A percentile compares a stretch with the other conserved stretches of the same genome.
phyloP scores from a whole-genome alignment of 2,888 invertebrate genomes.

The Gnatocerus cornutus region DNA sequence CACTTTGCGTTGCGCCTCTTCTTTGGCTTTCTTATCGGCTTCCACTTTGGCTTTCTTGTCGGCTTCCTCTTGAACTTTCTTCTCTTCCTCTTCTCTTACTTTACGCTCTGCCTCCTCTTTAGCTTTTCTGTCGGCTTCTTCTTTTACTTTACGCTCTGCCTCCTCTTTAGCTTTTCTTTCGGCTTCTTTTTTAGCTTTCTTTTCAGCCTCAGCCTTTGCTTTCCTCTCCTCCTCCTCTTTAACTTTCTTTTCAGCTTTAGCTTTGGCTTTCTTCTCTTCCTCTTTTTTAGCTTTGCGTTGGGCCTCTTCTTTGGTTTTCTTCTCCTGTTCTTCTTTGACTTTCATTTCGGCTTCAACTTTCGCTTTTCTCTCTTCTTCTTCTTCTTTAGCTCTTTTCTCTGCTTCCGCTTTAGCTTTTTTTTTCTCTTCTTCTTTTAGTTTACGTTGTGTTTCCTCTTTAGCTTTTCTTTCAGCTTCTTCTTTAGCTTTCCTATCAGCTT shows the following conservation, averaged over 20 bases:
- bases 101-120: constrained; percentile 60
- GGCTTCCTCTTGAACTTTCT: constrained; percentile 43
- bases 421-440: constrained; percentile 45
- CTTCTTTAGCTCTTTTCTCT: constrained; percentile 52
- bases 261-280: constrained; percentile 47
- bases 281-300: constrained; percentile 50
- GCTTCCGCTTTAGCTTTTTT: constrained; percentile 48
- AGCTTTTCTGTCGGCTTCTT: constrained; percentile 42
- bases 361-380: constrained; percentile 52
- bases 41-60: constrained; percentile 40
- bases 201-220: constrained; percentile 39
- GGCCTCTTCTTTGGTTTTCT: constrained; percentile 45
- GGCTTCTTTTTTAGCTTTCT: constrained; percentile 47
- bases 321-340: constrained; percentile 46
- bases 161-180: constrained; percentile 51
- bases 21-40: constrained; percentile 50
- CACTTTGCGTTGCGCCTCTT: constrained; percentile 46
- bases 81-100: constrained; percentile 54
- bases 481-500: constrained; percentile 46
- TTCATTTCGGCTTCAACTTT: constrained; percentile 54
- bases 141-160: constrained; percentile 37
- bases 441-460: constrained; percentile 49
- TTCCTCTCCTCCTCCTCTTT: constrained; percentile 33
- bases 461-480: constrained; percentile 49
- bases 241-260: constrained; percentile 35